Evolutionary conservation across 1,140 invertebrate genomes (phyloP).

Genomic region (Phymorhynchus buccinoides): DNA sequence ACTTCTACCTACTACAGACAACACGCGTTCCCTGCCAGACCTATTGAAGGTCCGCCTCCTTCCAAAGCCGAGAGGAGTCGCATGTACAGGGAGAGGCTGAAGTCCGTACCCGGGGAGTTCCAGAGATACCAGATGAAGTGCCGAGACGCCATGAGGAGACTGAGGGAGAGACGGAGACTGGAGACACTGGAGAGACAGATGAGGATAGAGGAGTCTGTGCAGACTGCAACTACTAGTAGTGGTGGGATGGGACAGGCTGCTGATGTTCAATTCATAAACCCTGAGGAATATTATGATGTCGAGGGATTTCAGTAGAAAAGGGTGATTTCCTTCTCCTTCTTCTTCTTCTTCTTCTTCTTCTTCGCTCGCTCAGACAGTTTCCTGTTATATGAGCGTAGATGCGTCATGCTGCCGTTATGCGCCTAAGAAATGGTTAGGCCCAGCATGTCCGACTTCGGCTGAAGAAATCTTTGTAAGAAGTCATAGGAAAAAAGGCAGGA

Average conservation of each 20-base stretch:
- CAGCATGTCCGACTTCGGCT: too few species aligned
- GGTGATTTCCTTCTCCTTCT: background rate
- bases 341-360: background rate
- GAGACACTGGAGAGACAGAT: background rate
- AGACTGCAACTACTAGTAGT: too few species aligned
- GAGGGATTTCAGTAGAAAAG: background rate
- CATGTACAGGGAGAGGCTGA: background rate
- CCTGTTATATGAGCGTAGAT: too few species aligned
- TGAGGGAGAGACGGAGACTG: background rate
- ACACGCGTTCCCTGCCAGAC: background rate
- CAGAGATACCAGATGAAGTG: constrained; percentile 3
- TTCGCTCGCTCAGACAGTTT: too few species aligned
- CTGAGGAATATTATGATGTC: background rate
- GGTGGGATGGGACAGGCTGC: too few species aligned
- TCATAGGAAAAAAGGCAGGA: too few species aligned
- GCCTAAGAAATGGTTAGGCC: too few species aligned
- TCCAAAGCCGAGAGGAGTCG: background rate
- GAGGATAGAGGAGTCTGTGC: too few species aligned
- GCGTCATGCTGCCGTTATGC: too few species aligned
- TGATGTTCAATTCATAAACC: too few species aligned
- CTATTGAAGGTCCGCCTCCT: background rate
- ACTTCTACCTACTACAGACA: background rate
- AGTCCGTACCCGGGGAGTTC: background rate
- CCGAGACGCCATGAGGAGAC: constrained; percentile 16
- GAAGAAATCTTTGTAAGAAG: too few species aligned